These are phyloP conservation scores for Hyperoplus immaculatus DNA, from an alignment of 2,797 vertebrate species.

Conservation along the genomic window DNA sequence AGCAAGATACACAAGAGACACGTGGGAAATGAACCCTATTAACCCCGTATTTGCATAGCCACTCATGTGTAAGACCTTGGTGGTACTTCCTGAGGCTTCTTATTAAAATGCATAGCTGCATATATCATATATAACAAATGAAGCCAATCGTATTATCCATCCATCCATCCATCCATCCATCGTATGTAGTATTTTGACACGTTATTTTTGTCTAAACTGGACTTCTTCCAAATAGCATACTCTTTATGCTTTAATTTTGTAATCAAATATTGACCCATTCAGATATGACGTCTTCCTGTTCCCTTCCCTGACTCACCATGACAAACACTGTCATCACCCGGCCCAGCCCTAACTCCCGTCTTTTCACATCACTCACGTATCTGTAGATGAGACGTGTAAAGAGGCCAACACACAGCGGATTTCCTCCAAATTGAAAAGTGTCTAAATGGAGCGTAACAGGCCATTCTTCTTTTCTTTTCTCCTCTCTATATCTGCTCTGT, in stretches of 20 bases:
- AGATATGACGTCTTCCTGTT: slow-evolving; percentile 16
- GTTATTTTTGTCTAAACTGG: neutral
- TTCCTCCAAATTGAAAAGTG: slow-evolving; percentile 64
- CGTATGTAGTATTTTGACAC: too few species aligned
- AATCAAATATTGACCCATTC: neutral
- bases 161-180: too few species aligned
- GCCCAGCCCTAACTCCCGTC: neutral
- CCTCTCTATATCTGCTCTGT: slow-evolving; percentile 52
- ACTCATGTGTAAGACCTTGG: neutral
- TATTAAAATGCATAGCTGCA: neutral
- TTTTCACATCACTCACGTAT: slow-evolving; percentile 38
- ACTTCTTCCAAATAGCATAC: neutral
- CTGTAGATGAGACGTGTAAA: slow-evolving; percentile 60
- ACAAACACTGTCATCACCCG: slow-evolving; percentile 6
- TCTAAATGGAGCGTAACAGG: slow-evolving; percentile 74
- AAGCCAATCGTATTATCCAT: neutral
- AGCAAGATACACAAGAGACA: neutral
- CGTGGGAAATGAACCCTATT: slow-evolving; percentile 4
- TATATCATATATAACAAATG: neutral
- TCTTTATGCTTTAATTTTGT: neutral
- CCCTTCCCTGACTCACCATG: slow-evolving; percentile 55
- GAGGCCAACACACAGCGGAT: slow-evolving; percentile 75
- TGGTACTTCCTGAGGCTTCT: neutral
- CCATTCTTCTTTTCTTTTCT: slow-evolving; percentile 38
- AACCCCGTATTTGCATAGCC: neutral